Evolutionary conservation across 2,888 invertebrate genomes (phyloP), one percentile per base, ranked within the genome.

Genomic region (Sminthurinus aureus): DNA sequence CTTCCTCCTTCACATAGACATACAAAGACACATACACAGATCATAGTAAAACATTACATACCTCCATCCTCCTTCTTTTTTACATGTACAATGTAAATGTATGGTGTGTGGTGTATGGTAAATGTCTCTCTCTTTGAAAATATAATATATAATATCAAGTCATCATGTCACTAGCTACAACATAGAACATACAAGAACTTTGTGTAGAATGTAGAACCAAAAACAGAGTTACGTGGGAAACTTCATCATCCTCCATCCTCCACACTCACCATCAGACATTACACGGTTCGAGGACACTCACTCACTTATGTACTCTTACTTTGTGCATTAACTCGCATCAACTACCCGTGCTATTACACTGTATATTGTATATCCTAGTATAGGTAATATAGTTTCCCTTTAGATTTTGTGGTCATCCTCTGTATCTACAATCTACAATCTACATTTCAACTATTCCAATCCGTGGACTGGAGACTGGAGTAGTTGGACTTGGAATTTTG

Each of bases 351-450:
- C n/a, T 38, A 38, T 6, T 38, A 38, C 38, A 38, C 38, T 38
- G n/a, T n/a, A 38, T 6, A 38, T 38, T 38, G 6, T 6, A 38
- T 38, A 38, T 38, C 1, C 38, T 38, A 38, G 38, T 4, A 38
- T 38, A 38, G 38, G n/a, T n/a, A n/a, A n/a, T 38, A 38, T 6
- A 38, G 38, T 38, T 1, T 38, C 38, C 38, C 38, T 78, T 2
- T 66, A 73, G 80, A 80, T 80, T 71, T 80, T 51, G 38, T 80
- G 80, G 80, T 80, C 80, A 80, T 80, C 80, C 71, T 71, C 22
- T 71, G 22, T 38, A 38, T 6, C 38, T 4, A 38, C 3, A 4
- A 38, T 38, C 38, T 38, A 38, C 38, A 38, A 4, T 38, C 38
- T 38, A 38, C 38, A 38, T 38, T 38, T 6, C 6, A 38, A n/a